Evolutionary conservation across 2,888 invertebrate species (phyloP).

Genomic region (Shargacucullia verbasci): DNA sequence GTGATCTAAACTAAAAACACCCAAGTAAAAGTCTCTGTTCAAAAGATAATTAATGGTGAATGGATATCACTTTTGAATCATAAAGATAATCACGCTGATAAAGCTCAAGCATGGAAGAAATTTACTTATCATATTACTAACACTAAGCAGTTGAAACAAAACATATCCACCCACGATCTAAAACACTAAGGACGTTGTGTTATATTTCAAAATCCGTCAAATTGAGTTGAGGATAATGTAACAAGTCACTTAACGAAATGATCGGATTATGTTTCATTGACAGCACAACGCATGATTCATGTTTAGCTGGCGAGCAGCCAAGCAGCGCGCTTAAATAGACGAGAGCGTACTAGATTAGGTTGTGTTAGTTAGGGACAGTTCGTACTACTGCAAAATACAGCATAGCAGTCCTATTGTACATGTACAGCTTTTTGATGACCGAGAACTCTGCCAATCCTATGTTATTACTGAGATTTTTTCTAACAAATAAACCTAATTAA

Average conservation of each 20-base stretch:
- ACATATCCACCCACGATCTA: slow-evolving; percentile 24
- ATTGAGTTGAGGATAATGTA: slow-evolving; percentile 59
- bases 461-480: too few relatives aligned
- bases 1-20: too few relatives aligned
- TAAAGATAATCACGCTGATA: too few relatives aligned
- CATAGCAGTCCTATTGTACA: background rate
- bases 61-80: too few relatives aligned
- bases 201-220: slow-evolving; percentile 55
- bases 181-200: slow-evolving; percentile 40
- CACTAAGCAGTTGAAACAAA: slow-evolving; percentile 27
- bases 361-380: slow-evolving; percentile 41
- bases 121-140: slow-evolving; percentile 3
- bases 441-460: too few relatives aligned
- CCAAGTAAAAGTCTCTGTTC: too few relatives aligned
- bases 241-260: slow-evolving; percentile 71
- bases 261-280: slow-evolving; percentile 76
- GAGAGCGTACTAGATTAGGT: slow-evolving; percentile 47
- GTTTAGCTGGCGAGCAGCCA: slow-evolving; percentile 67
- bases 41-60: too few relatives aligned
- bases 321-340: slow-evolving; percentile 60
- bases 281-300: slow-evolving; percentile 72
- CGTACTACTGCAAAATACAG: slow-evolving; percentile 14
- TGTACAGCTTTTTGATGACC: too few relatives aligned
- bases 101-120: background rate
- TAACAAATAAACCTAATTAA: too few relatives aligned